phyloP scores from a whole-genome alignment of 2,797 vertebrate genomes.

The Molothrus ater region DNA sequence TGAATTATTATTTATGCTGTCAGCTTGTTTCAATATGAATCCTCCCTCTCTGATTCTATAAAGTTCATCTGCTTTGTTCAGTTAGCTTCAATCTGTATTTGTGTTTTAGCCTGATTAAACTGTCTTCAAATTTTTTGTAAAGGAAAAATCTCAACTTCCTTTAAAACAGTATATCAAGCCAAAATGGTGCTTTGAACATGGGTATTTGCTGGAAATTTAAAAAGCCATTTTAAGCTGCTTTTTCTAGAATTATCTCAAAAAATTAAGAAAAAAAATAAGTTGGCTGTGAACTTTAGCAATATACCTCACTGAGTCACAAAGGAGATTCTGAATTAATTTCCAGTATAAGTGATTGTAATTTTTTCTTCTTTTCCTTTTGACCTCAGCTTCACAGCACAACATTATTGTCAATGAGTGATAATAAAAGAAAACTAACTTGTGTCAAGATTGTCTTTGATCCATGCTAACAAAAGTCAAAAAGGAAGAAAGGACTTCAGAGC shows the following conservation, averaged over 20 bases:
- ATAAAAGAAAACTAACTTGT: neutral
- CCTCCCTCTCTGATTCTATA: neutral
- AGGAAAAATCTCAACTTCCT: neutral
- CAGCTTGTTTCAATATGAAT: neutral
- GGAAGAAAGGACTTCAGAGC: neutral
- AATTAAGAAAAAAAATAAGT: neutral
- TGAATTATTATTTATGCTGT: neutral
- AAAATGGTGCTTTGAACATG: neutral
- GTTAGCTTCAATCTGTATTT: neutral
- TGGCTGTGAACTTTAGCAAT: neutral
- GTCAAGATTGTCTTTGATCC: neutral
- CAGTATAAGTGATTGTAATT: neutral
- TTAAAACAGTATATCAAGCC: neutral
- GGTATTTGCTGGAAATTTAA: neutral
- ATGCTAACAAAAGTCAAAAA: neutral
- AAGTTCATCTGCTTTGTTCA: neutral
- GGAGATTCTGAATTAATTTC: neutral
- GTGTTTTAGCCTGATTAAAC: neutral
- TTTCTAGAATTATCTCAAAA: neutral
- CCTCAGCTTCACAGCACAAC: neutral
- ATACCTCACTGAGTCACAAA: neutral
- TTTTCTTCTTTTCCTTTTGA: neutral
- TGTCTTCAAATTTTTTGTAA: neutral
- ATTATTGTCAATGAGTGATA: neutral
- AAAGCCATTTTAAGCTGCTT: neutral